Conservation (phyloP, 2,797 vertebrate species). For the Pseudochaenichthys georgianus region DNA sequence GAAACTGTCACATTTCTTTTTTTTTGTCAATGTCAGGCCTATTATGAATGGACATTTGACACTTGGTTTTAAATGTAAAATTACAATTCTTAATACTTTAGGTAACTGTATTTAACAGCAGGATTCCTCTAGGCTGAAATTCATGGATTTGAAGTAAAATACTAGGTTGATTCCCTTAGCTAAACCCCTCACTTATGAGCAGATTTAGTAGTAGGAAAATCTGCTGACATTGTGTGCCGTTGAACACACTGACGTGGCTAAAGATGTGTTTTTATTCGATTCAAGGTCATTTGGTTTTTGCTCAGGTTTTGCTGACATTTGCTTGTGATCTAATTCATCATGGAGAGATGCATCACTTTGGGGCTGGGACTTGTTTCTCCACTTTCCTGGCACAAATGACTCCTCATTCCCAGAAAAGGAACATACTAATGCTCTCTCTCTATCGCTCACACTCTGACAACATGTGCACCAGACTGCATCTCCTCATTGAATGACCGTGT, state of each 20-base stretch:
- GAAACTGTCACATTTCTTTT: conserved; percentile 14
- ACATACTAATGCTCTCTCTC: conserved; percentile 69
- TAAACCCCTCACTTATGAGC: conserved; percentile 74
- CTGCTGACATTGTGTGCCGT: conserved; percentile 75
- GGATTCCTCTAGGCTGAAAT: conserved; percentile 57
- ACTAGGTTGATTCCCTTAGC: conserved; percentile 71
- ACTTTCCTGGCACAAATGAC: conserved; percentile 86
- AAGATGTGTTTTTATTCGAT: conserved; percentile 80
- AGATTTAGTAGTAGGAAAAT: conserved; percentile 77
- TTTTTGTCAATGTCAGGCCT: conserved; percentile 12
- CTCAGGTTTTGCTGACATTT: conserved; percentile 79
- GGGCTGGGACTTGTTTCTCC: conserved; percentile 77
- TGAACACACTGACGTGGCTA: conserved; percentile 63
- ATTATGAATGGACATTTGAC: conserved; percentile 30
- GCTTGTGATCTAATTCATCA: conserved; percentile 80
- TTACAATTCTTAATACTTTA: conserved; percentile 56
- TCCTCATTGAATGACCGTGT: conserved; percentile 78
- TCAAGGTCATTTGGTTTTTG: conserved; percentile 76
- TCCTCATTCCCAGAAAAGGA: conserved; percentile 83
- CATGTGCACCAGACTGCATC: conserved; percentile 76
- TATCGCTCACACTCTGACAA: conserved; percentile 72
- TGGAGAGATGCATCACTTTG: conserved; percentile 79
- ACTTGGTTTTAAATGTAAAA: conserved; percentile 51
- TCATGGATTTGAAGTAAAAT: conserved; percentile 65
- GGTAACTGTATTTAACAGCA: conserved; percentile 60